Base-by-base conservation (phyloP, 2,888 invertebrate species). In the Kuschelorhynchus macadamiae region DNA sequence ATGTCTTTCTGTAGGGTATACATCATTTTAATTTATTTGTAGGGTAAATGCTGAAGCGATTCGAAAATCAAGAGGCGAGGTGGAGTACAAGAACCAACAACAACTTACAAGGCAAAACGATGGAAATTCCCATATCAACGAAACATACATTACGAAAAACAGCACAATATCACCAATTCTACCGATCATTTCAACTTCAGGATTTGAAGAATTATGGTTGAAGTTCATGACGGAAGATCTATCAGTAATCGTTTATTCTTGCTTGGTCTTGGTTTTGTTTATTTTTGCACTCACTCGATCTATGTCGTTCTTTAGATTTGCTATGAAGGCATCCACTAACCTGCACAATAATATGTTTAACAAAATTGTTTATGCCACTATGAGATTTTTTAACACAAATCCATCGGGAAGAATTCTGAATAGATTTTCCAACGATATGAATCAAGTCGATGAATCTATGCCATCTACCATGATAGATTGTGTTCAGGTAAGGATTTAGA, bases 351-450 rank as follows among this genome's bases (percentile, higher is more conserved):
- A 72, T 9, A 88, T 80, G 79, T 77, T 80, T 67, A 33, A 52
- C 12, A 84, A 86, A 59, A 85, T 91, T 3, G 86, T 90, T 14
- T 82, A 87, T 36, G 86, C 89, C 0, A 87, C 88, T 0, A 87
- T 90, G 81, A 80, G 83, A 62, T 92, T 92, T 79, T 91, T 91
- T 79, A 90, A 90, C 74, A 86, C 83, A 0, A 91, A 91, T 78
- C 88, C 89, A 0, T 85, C 86, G 1, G 87, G 87, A 11, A 81
- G 85, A 25, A 87, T 91, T 60, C 81, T 91, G 39, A 91, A 91
- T 81, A 83, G 91, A 46, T 91, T 91, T 78, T 88, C 91, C 1
- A 91, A 90, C 78, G 91, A 91, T 77, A 86, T 90, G 77, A 89
- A 86, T 0, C 81, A 85, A 0, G 82, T 87, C 4, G 87, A 87